Conservation (phyloP, 2,797 vertebrate genomes). For the Hoplostethus atlanticus region DNA sequence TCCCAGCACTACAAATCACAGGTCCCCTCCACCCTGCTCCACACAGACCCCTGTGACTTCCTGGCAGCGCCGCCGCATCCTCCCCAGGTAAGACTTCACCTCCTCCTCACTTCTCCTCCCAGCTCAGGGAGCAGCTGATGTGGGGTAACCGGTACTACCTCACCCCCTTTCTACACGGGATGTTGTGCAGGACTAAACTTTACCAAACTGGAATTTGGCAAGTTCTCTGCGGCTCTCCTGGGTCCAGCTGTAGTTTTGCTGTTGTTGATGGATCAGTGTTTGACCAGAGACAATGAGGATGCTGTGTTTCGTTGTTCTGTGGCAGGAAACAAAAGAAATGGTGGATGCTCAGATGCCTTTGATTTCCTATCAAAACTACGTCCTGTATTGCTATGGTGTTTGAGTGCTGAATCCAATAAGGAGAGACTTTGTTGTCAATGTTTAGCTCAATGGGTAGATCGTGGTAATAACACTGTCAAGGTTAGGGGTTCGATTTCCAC, state of each 20-base stretch:
- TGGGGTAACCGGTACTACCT: not conserved
- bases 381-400: no score
- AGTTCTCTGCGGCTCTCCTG: not conserved
- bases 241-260: not conserved
- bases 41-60: constrained; percentile 64
- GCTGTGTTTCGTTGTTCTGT: not conserved
- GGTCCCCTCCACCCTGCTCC: constrained; percentile 49
- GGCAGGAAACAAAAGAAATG: no score
- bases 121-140: not conserved
- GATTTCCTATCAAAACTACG: no score
- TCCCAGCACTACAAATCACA: constrained; percentile 88
- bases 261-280: not conserved
- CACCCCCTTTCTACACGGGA: not conserved
- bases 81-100: constrained; percentile 68
- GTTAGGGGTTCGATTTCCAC: not conserved
- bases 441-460: not conserved
- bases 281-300: not conserved
- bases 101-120: not conserved
- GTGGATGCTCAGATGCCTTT: not conserved
- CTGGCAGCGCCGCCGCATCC: constrained; percentile 38
- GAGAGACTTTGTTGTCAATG: not conserved
- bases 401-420: no score
- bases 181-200: not conserved
- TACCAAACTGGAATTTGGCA: not conserved
- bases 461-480: not conserved